Conservation (phyloP, 2,888 invertebrate species). For the Odontothrips loti region DNA sequence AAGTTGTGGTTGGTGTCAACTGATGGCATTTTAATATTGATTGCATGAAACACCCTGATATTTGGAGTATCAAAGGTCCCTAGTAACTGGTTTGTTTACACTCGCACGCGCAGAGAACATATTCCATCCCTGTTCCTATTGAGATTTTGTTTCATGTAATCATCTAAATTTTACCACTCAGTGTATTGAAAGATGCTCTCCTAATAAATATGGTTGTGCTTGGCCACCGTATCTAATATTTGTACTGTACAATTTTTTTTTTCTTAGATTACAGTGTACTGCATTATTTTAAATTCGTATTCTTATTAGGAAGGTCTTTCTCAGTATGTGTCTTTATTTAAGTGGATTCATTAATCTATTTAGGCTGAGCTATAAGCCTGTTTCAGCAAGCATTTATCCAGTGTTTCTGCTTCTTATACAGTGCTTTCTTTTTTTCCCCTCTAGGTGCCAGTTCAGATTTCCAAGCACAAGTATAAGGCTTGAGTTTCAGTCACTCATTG, state of each 20-base stretch:
- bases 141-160: background rate
- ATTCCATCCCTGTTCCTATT: background rate
- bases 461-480: constrained; percentile 95
- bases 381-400: no score
- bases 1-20: no score
- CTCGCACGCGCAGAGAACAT: background rate
- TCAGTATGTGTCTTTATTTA: no score
- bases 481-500: constrained; percentile 86
- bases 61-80: background rate
- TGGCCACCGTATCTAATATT: no score
- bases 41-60: no score
- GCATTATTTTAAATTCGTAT: no score
- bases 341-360: no score
- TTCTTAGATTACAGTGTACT: no score
- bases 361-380: no score
- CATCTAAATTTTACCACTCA: background rate
- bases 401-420: background rate
- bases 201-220: background rate
- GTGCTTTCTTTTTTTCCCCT: constrained; percentile 43
- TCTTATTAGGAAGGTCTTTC: no score
- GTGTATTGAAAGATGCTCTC: background rate
- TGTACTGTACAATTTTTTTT: no score
- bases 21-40: no score
- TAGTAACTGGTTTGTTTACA: constrained; percentile 28
- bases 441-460: constrained; percentile 90